Evolutionary conservation across 2,113 vertebrate genomes (phyloP).

Genomic region (Pardalotus punctatus): DNA sequence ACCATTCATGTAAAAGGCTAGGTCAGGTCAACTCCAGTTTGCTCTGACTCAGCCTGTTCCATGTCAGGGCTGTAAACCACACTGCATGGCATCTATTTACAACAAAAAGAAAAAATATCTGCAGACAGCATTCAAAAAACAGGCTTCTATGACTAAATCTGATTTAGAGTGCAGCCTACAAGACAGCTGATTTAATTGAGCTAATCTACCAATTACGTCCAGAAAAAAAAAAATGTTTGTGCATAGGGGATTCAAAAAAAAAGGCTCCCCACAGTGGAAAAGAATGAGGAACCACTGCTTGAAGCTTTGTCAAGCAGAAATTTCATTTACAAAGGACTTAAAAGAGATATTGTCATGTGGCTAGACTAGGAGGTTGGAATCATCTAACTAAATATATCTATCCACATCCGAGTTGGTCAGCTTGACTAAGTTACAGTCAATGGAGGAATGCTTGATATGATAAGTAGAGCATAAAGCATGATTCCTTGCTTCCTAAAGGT

Average conservation of each 20-base stretch:
- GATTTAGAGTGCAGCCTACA: background rate
- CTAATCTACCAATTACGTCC: background rate
- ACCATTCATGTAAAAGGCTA: background rate
- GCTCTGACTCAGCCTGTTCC: background rate
- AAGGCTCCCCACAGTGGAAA: background rate
- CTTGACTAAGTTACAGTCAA: background rate
- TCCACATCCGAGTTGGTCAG: background rate
- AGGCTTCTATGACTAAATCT: background rate
- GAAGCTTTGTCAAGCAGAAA: background rate
- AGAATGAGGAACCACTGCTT: background rate
- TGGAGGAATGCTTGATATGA: background rate
- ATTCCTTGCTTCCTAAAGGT: background rate
- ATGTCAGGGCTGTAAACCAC: background rate
- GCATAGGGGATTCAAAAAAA: background rate
- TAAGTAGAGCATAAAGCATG: background rate
- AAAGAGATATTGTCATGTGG: background rate
- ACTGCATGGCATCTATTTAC: background rate
- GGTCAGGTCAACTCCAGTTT: background rate
- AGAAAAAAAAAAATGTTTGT: background rate
- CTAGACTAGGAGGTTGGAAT: background rate
- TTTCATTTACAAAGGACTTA: background rate
- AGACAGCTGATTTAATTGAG: slow-evolving; percentile 7
- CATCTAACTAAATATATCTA: background rate
- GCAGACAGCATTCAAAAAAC: background rate
- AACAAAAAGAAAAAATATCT: background rate